phyloP scores from a whole-genome alignment of 2,797 vertebrate genomes.

The Hafferia zeledoni region DNA sequence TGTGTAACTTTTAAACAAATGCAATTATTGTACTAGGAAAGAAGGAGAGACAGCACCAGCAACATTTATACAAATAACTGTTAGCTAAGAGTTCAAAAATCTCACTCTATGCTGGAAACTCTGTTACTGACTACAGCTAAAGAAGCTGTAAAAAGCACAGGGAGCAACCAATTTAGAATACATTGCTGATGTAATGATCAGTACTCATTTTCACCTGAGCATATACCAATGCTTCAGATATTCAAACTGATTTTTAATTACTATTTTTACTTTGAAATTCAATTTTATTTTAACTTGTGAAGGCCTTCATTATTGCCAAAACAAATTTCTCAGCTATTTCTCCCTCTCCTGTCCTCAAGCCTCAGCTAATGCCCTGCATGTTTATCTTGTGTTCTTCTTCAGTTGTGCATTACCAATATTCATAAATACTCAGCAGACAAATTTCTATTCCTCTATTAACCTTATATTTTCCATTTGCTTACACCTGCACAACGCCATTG shows the following conservation, averaged over 20 bases:
- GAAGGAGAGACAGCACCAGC: background rate
- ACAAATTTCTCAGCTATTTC: background rate
- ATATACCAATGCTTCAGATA: background rate
- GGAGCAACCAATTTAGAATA: background rate
- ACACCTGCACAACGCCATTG: background rate
- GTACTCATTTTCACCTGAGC: background rate
- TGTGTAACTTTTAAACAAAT: background rate
- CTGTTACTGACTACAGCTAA: background rate
- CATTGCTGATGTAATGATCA: background rate
- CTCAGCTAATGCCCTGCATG: background rate
- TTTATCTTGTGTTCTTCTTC: background rate
- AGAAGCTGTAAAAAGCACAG: background rate
- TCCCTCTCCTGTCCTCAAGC: background rate
- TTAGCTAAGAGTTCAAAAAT: background rate
- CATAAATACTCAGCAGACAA: background rate
- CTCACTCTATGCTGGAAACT: background rate
- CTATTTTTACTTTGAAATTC: background rate
- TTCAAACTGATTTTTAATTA: background rate
- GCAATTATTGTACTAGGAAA: background rate
- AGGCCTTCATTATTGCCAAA: background rate
- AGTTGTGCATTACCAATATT: background rate
- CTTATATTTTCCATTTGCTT: background rate
- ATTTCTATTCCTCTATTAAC: background rate
- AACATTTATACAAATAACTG: background rate
- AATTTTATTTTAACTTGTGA: background rate